These are phyloP conservation scores for Oasisia sp. DNA, from an alignment of 2,888 invertebrate species.

Conservation along the genomic window DNA sequence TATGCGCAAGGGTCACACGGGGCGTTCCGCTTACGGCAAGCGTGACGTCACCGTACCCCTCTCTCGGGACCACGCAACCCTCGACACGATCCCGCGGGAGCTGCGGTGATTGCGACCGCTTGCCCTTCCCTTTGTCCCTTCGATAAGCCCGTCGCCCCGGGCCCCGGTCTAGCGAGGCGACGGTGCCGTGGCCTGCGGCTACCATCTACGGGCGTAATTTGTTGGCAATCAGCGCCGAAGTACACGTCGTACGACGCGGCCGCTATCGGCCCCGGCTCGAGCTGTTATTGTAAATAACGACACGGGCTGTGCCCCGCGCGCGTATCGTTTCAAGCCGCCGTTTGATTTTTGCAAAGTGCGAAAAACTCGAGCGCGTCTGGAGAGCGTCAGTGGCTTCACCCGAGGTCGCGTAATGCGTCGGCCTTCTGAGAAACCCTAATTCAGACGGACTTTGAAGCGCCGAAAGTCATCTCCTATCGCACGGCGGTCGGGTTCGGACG, in stretches of 20 bases:
- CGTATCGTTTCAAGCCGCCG: background rate
- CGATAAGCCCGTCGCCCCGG: background rate
- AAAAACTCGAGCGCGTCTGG: background rate
- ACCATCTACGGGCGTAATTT: background rate
- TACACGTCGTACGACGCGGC: background rate
- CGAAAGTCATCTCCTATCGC: background rate
- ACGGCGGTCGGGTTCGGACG: background rate
- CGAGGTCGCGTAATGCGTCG: background rate
- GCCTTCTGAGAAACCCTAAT: background rate
- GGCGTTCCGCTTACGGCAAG: background rate
- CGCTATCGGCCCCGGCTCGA: background rate
- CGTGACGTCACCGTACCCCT: conserved; percentile 11
- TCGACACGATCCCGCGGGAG: background rate
- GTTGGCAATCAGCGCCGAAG: conserved; percentile 3
- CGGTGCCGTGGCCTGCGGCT: background rate
- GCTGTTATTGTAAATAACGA: conserved; percentile 17
- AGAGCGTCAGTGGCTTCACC: background rate
- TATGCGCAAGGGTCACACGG: background rate
- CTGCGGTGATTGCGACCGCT: background rate
- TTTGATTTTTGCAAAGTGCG: conserved; percentile 17
- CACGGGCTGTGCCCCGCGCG: background rate
- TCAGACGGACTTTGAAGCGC: background rate
- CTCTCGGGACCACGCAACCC: background rate
- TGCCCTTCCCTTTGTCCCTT: background rate
- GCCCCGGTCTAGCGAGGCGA: background rate